Percentiles rank a stretch among this genome's conserved stretches.
These are phyloP conservation scores for Anser cygnoides DNA, from an alignment of 2,113 vertebrate genomes.

Conservation along the genomic window DNA sequence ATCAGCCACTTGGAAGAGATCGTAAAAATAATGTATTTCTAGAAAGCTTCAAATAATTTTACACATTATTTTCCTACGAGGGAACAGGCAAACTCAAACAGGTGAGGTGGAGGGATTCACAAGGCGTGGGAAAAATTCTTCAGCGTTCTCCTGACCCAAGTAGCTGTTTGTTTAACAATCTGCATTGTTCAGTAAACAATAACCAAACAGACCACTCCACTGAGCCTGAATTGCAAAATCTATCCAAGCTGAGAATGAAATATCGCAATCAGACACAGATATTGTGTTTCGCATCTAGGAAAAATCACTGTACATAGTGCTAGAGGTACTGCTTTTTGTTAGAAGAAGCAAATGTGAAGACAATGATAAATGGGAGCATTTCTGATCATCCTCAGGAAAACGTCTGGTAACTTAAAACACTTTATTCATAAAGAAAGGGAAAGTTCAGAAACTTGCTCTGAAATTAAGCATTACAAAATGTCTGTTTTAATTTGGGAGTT, in stretches of 20 bases:
- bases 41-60: not conserved
- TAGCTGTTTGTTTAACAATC: not conserved
- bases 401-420: not conserved
- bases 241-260: not conserved
- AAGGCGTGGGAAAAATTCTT: not conserved
- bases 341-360: not conserved
- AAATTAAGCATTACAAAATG: not conserved
- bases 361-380: not conserved
- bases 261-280: not conserved
- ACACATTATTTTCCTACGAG: not conserved
- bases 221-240: constrained; percentile 34
- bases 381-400: not conserved
- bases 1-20: not conserved
- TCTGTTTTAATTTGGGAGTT: not conserved
- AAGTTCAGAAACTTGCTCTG: not conserved
- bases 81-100: not conserved
- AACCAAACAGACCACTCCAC: constrained; percentile 42
- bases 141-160: not conserved
- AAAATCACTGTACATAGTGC: not conserved
- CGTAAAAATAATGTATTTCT: not conserved
- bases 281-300: not conserved
- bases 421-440: not conserved
- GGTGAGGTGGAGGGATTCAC: not conserved
- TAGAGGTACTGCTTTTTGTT: not conserved
- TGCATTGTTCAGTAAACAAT: constrained; percentile 58